A percentile compares a stretch with the other conserved stretches of the same genome.
Evolutionary conservation across 2,797 vertebrate genomes (phyloP).

Genomic region (Lithobates sylvaticus): DNA sequence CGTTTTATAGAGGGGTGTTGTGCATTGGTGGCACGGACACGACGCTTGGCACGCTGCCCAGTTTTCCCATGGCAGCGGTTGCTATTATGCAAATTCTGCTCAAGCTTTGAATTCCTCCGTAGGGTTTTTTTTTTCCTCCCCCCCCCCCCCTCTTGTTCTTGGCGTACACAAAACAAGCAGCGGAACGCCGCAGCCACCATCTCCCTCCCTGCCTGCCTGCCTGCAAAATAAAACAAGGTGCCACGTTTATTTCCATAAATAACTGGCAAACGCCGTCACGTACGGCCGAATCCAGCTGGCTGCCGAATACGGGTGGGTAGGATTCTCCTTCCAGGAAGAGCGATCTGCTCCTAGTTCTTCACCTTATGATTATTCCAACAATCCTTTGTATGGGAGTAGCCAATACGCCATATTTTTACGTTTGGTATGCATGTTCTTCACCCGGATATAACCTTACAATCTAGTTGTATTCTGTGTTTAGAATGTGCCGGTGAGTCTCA

Average conservation of each 20-base stretch:
- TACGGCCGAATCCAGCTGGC: too few relatives aligned
- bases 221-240: slow-evolving; percentile 20
- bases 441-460: too few relatives aligned
- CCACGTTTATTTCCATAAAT: slow-evolving; percentile 51
- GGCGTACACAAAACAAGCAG: slow-evolving; percentile 24
- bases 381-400: too few relatives aligned
- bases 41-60: slow-evolving; percentile 61
- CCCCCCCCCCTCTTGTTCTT: slow-evolving; percentile 13
- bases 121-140: slow-evolving; percentile 18
- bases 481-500: too few relatives aligned
- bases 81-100: slow-evolving; percentile 62
- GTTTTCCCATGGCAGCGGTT: slow-evolving; percentile 61
- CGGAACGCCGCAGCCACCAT: slow-evolving; percentile 47
- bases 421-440: too few relatives aligned
- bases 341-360: too few relatives aligned
- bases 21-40: slow-evolving; percentile 44
- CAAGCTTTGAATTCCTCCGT: slow-evolving; percentile 63
- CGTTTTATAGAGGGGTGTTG: slow-evolving; percentile 16
- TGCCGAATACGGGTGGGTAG: too few relatives aligned
- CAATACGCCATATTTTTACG: too few relatives aligned
- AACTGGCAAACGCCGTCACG: neutral
- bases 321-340: too few relatives aligned
- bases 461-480: too few relatives aligned
- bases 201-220: neutral
- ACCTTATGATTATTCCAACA: too few relatives aligned